A percentile compares a stretch with the other conserved stretches of the same genome.
phyloP scores from a whole-genome alignment of 2,888 invertebrate genomes.

The Habrosyne pyritoides region DNA sequence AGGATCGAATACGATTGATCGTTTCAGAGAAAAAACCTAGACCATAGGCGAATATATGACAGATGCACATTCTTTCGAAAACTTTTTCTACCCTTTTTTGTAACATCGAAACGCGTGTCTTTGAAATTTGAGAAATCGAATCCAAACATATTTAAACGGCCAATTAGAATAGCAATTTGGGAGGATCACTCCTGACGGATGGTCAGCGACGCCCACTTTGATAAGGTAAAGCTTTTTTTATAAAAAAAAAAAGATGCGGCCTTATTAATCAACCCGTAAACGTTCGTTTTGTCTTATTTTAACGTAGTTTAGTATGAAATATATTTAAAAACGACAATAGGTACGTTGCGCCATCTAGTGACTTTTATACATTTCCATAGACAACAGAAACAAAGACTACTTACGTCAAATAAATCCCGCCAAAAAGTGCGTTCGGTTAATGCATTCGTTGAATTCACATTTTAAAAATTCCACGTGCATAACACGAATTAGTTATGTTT shows the following conservation, averaged over 20 bases:
- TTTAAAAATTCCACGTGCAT: slow-evolving; percentile 52
- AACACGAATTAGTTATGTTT: slow-evolving; percentile 68
- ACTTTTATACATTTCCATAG: background rate
- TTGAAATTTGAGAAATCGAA: slow-evolving; percentile 53
- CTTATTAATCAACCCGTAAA: background rate
- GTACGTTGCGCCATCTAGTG: background rate
- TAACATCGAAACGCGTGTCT: slow-evolving; percentile 45
- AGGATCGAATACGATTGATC: background rate
- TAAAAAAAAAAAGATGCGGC: background rate
- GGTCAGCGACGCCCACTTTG: slow-evolving; percentile 55
- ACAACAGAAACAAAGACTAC: background rate
- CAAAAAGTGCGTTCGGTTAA: slow-evolving; percentile 39
- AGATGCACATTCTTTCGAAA: slow-evolving; percentile 41
- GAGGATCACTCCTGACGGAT: slow-evolving; percentile 52
- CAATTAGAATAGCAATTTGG: slow-evolving; percentile 70
- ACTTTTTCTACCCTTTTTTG: slow-evolving; percentile 31
- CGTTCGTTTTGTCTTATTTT: background rate
- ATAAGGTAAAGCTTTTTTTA: slow-evolving; percentile 60
- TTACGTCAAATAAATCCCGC: slow-evolving; percentile 29
- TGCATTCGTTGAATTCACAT: slow-evolving; percentile 39
- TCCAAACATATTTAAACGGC: slow-evolving; percentile 65
- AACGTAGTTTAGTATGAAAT: too few relatives aligned
- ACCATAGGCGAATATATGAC: slow-evolving; percentile 35
- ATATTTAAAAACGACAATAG: too few relatives aligned
- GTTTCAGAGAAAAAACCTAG: background rate